A percentile compares a stretch with the other conserved stretches of the same genome.
phyloP scores from a whole-genome alignment of 1,140 invertebrate genomes.

The Euschistus heros region DNA sequence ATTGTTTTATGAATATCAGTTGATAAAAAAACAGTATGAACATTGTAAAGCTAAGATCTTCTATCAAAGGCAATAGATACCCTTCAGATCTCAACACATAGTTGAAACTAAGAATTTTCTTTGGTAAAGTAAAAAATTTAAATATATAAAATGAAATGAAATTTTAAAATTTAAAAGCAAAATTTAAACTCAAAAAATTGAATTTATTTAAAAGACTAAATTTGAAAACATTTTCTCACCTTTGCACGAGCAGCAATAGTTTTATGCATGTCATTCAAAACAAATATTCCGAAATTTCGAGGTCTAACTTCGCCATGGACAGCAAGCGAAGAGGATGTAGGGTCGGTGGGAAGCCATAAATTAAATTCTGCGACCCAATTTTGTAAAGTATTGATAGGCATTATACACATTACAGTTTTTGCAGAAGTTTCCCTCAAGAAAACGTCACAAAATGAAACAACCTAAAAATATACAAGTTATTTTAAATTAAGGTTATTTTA shows the following conservation, averaged over 20 bases:
- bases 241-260: slow-evolving; percentile 72
- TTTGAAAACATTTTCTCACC: slow-evolving; percentile 31
- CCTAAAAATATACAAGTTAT: slow-evolving; percentile 28
- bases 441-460: slow-evolving; percentile 91
- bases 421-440: slow-evolving; percentile 84
- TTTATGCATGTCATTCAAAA: slow-evolving; percentile 91
- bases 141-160: no score
- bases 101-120: no score
- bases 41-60: no score
- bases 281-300: slow-evolving; percentile 75
- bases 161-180: no score
- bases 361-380: slow-evolving; percentile 98
- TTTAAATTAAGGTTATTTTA: no score
- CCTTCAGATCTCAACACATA: no score
- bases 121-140: no score
- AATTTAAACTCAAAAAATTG: no score
- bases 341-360: slow-evolving; percentile 74
- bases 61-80: no score
- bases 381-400: slow-evolving; percentile 97
- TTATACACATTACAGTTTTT: slow-evolving; percentile 86
- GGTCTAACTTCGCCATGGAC: slow-evolving; percentile 51
- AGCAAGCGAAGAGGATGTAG: slow-evolving; percentile 36
- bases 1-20: no score
- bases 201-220: no score
- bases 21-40: no score